phyloP scores from a whole-genome alignment of 1,140 invertebrate genomes.

The Fopius arisanus region DNA sequence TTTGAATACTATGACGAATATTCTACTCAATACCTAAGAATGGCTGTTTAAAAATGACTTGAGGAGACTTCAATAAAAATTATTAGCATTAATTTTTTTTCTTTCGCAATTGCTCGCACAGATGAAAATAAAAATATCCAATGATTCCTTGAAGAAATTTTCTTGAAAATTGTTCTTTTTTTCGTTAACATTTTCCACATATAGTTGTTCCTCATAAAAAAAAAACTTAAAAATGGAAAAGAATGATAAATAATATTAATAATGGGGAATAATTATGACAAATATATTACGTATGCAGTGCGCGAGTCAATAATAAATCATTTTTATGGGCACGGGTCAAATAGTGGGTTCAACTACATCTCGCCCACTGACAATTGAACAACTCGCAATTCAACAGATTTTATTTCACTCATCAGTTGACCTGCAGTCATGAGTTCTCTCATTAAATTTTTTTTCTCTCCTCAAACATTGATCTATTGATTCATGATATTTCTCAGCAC shows the following conservation, averaged over 20 bases:
- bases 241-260: not conserved
- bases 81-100: conserved; percentile 26
- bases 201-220: too few relatives aligned
- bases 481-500: not conserved
- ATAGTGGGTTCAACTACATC: conserved; percentile 52
- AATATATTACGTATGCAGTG: conserved; percentile 56
- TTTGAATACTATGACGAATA: not conserved
- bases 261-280: conserved; percentile 26
- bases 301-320: conserved; percentile 55
- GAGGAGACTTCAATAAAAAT: too few relatives aligned
- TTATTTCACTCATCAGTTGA: conserved; percentile 56
- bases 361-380: conserved; percentile 61
- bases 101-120: too few relatives aligned
- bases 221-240: too few relatives aligned
- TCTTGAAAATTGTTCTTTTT: too few relatives aligned
- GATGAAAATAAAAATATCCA: too few relatives aligned
- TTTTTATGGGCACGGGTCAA: conserved; percentile 59
- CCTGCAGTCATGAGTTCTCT: conserved; percentile 29
- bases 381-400: conserved; percentile 52
- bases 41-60: too few relatives aligned
- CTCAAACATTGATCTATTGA: conserved; percentile 3
- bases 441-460: not conserved
- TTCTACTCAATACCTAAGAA: not conserved
- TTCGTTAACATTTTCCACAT: too few relatives aligned
- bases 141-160: too few relatives aligned